Evolutionary conservation across 2,113 vertebrate species (phyloP).

Genomic region (Tauraco erythrolophus): DNA sequence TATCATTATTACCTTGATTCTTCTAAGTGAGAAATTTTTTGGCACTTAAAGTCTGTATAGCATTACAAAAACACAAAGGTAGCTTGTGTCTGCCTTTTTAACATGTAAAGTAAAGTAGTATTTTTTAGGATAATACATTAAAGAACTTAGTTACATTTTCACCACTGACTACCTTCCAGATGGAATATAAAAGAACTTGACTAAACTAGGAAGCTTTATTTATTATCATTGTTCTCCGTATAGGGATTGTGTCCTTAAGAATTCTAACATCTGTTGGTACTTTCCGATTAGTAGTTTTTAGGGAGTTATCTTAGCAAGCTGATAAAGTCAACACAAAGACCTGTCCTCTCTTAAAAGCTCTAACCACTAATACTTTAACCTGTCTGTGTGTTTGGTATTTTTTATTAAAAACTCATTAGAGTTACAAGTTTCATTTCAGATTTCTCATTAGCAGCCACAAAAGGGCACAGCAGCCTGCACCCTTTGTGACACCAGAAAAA

Average conservation of each 20-base stretch:
- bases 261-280: accelerated
- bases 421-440: not conserved
- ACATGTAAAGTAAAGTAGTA: not conserved
- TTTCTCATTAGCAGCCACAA: not conserved
- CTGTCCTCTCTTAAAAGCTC: not conserved
- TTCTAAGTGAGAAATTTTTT: not conserved
- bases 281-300: not conserved
- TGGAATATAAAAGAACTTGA: not conserved
- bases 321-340: not conserved
- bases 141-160: not conserved
- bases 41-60: not conserved
- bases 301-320: not conserved
- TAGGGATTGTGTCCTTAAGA: not conserved
- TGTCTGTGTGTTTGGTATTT: not conserved
- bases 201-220: not conserved
- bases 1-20: not conserved
- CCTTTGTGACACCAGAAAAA: not conserved
- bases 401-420: not conserved
- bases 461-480: not conserved
- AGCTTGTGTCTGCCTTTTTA: not conserved
- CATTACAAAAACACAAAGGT: not conserved
- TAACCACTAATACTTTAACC: not conserved
- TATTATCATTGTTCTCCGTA: not conserved
- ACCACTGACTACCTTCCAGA: not conserved
- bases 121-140: not conserved